Conservation (phyloP, 2,797 vertebrate genomes). For the Danionella dracula region DNA sequence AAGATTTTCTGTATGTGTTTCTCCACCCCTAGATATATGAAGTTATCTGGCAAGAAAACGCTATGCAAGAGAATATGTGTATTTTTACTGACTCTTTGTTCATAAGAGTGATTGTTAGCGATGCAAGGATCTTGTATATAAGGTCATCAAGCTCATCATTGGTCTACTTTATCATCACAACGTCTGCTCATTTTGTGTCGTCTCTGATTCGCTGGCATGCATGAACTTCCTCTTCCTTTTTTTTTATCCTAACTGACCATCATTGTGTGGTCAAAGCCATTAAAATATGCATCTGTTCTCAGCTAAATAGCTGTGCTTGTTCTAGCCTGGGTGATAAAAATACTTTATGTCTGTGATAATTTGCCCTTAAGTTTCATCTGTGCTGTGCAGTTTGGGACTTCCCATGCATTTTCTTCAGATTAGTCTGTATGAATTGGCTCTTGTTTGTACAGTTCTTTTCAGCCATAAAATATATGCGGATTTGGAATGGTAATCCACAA, state of each 20-base stretch:
- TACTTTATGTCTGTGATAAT: background rate
- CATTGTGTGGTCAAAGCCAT: constrained; percentile 21
- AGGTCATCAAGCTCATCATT: background rate
- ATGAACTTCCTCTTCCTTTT: background rate
- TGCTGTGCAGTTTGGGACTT: background rate
- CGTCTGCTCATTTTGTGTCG: constrained; percentile 7
- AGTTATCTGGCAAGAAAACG: too few relatives aligned
- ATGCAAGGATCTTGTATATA: too few relatives aligned
- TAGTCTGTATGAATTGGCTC: background rate
- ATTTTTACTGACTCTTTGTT: too few relatives aligned
- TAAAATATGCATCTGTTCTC: constrained; percentile 7
- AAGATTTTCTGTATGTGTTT: constrained; percentile 46
- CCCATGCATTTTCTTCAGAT: background rate
- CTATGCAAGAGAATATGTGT: too few relatives aligned
- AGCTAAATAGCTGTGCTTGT: constrained; percentile 26
- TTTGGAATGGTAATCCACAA: constrained; percentile 2
- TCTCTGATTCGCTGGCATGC: background rate
- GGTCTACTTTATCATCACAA: background rate
- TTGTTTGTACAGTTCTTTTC: constrained; percentile 16
- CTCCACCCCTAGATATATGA: constrained; percentile 56
- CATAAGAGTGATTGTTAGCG: too few relatives aligned
- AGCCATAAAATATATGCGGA: background rate
- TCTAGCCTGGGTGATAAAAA: constrained; percentile 30
- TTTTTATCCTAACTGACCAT: constrained; percentile 8
- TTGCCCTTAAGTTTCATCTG: background rate